Evolutionary conservation across 2,113 vertebrate genomes (phyloP).

Genomic region (Plestiodon gilberti): DNA sequence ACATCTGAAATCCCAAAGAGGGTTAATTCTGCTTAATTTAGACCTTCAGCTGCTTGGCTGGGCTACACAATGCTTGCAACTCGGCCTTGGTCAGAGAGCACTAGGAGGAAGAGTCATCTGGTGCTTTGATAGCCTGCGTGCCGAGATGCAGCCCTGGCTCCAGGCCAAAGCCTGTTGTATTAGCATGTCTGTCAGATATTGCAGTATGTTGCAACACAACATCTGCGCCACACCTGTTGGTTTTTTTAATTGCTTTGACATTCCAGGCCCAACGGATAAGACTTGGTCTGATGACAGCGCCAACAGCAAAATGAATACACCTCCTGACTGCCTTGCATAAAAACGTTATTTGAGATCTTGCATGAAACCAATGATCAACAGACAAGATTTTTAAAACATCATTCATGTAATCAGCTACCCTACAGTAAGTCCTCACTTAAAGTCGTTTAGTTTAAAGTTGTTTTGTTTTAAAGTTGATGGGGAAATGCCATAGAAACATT

Average conservation of each 20-base stretch:
- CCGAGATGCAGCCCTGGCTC: neutral
- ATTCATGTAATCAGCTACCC: neutral
- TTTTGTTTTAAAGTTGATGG: too few species aligned
- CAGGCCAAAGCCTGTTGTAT: constrained; percentile 24
- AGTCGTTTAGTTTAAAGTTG: too few species aligned
- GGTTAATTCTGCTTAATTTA: constrained; percentile 14
- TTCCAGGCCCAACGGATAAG: neutral
- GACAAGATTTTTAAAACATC: neutral
- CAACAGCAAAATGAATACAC: neutral
- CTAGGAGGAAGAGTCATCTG: constrained; percentile 4
- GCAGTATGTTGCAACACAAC: neutral
- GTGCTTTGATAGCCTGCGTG: neutral
- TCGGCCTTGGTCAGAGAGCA: neutral
- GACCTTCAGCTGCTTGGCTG: neutral
- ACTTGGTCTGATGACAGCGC: neutral
- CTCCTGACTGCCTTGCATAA: neutral
- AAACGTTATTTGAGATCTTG: neutral
- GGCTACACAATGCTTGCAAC: neutral
- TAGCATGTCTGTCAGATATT: neutral
- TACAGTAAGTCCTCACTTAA: too few species aligned
- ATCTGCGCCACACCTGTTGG: constrained; percentile 22
- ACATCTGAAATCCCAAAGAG: neutral
- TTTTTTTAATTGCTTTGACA: constrained; percentile 27
- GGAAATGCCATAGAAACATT: too few species aligned
- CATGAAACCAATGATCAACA: neutral